A percentile compares a stretch with the other conserved stretches of the same genome.
phyloP scores from a whole-genome alignment of 2,888 invertebrate genomes.

The Archaeoteleia sp. region DNA sequence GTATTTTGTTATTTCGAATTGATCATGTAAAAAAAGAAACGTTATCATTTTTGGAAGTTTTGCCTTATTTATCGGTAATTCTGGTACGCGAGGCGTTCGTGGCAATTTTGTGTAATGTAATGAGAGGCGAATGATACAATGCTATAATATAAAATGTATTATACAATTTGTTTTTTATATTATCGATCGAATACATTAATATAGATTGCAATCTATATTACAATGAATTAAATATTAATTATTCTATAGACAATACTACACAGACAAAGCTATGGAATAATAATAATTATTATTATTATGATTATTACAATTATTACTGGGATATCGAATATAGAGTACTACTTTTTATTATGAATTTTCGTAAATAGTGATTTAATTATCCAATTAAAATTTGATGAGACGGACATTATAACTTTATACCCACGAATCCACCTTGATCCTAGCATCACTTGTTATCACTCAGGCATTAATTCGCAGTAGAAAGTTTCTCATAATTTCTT shows the following conservation, averaged over 20 bases:
- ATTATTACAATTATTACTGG: conserved; percentile 61
- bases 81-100: conserved; percentile 62
- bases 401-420: conserved; percentile 52
- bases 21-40: no score
- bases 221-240: conserved; percentile 58
- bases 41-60: no score
- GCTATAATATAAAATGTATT: conserved; percentile 61
- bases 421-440: conserved; percentile 28
- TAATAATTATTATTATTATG: conserved; percentile 51
- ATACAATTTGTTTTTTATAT: conserved; percentile 61
- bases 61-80: background rate
- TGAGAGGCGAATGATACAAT: conserved; percentile 61
- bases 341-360: conserved; percentile 69
- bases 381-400: conserved; percentile 65
- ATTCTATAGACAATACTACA: conserved; percentile 58
- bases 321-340: conserved; percentile 65
- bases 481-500: no score
- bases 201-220: conserved; percentile 54
- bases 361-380: conserved; percentile 67
- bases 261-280: conserved; percentile 58
- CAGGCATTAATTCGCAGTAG: background rate
- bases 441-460: conserved; percentile 6
- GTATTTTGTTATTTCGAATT: no score
- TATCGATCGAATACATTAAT: conserved; percentile 56
- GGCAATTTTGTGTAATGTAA: conserved; percentile 66